phyloP scores from a whole-genome alignment of 2,797 vertebrate species.

The Scomberomorus guttatus region DNA sequence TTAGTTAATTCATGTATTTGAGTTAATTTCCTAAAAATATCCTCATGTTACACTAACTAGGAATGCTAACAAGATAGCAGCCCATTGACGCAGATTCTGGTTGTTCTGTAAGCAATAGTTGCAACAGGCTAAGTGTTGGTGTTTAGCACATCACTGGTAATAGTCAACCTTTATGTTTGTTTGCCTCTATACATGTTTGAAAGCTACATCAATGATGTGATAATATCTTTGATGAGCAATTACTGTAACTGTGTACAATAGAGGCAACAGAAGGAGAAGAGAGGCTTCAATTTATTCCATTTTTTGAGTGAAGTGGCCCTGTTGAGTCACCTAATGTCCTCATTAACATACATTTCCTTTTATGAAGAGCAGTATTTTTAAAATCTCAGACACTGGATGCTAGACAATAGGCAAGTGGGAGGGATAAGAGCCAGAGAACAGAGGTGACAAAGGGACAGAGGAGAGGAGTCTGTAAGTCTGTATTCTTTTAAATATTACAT shows the following conservation, averaged over 20 bases:
- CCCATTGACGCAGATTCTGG: slow-evolving; percentile 8
- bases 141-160: not conserved
- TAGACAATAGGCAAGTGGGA: slow-evolving; percentile 29
- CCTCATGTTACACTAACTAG: not conserved
- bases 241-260: not conserved
- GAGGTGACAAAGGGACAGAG: slow-evolving; percentile 28
- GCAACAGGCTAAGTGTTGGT: slow-evolving; percentile 6
- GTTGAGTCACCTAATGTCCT: slow-evolving; percentile 29
- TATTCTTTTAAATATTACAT: slow-evolving; percentile 16
- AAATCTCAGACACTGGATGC: slow-evolving; percentile 21
- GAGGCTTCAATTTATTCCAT: slow-evolving; percentile 12
- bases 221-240: not conserved
- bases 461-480: not conserved
- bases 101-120: slow-evolving; percentile 10
- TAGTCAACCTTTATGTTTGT: not conserved
- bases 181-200: not conserved
- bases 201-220: not conserved
- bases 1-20: no score
- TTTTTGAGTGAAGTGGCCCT: slow-evolving; percentile 22
- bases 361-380: slow-evolving; percentile 30
- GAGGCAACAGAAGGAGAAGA: not conserved
- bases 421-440: slow-evolving; percentile 34
- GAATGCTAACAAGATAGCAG: slow-evolving; percentile 35
- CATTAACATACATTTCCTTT: slow-evolving; percentile 47
- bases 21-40: no score